phyloP scores from a whole-genome alignment of 2,888 invertebrate species.

The Serripes groenlandicus region DNA sequence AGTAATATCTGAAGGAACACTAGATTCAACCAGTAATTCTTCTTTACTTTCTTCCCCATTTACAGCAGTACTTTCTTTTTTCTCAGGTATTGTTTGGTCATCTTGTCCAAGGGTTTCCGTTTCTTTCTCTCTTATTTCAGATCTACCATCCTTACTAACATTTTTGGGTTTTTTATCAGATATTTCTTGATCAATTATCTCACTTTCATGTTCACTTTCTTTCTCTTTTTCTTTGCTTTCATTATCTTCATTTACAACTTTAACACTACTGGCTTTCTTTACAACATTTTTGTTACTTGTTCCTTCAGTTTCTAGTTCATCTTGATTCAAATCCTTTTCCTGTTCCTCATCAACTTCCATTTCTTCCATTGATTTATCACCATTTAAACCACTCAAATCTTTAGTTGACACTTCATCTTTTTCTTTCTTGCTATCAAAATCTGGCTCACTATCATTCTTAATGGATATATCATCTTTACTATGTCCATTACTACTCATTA shows the following conservation, averaged over 20 bases:
- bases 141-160: background rate
- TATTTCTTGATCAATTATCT: background rate
- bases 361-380: conserved; percentile 2
- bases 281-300: background rate
- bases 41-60: too few relatives aligned
- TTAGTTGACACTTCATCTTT: background rate
- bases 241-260: too few relatives aligned
- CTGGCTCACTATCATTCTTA: background rate
- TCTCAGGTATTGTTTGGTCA: too few relatives aligned
- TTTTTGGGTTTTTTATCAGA: background rate
- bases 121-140: background rate
- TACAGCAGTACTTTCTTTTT: too few relatives aligned
- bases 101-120: too few relatives aligned
- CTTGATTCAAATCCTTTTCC: background rate
- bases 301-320: background rate
- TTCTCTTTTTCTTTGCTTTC: background rate
- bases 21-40: too few relatives aligned
- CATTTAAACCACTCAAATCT: background rate
- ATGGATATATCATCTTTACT: too few relatives aligned
- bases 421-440: background rate
- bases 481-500: background rate
- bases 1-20: too few relatives aligned
- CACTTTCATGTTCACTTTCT: background rate
- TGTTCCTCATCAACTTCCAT: background rate
- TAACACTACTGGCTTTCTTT: too few relatives aligned